Base-by-base conservation (phyloP, 2,797 vertebrate genomes). In the Hippocampus kuda region DNA sequence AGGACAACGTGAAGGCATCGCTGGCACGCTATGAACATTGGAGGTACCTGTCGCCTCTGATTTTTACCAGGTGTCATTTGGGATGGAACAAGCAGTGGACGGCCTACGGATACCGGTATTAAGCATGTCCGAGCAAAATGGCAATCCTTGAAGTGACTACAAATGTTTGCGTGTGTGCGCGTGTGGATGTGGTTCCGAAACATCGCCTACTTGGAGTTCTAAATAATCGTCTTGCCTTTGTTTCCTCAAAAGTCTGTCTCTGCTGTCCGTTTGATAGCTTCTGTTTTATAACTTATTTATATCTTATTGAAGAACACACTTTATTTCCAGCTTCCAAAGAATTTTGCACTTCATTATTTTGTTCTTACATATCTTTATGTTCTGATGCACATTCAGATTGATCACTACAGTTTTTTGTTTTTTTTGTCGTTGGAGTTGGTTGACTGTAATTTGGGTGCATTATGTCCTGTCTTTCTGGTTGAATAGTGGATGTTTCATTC, bases 281-380 rank as follows among this genome's bases (percentile, higher is more conserved):
- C 77, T 82, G 82, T 91, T 89, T 92, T 90, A 89, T 90, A 89
- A 88, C 83, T 88, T 91, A 91, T 91, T 92, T 91, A 91, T 92
- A 87, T 92, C 84, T 91, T 89, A 89, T 93, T 85, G 78, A 71
- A 80, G 78, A 86, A 88, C 80, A 86, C 84, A 92, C 93, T 93
- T 93, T 92, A 92, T 93, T 65, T 94, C 90, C 90, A 91, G 93
- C 89, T 90, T 97, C 96, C 96, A 98, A 98, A 98, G 94, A 98
- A 93, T 93, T 93, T 97, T 96, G 96, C 96, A 98, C 95, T 96
- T 91, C 90, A 86, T 88, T 82, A 85, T 90, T 91, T 91, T 73
- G 57, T 85, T 85, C 73, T 56, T 69, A 54, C 69, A 44, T 67
- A 63, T 71, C 38, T 73, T 66, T 78, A 75, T 82, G 84, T 75